These are phyloP conservation scores for Drosophila conformis DNA, from an alignment of 2,888 invertebrate species.

Conservation along the genomic window DNA sequence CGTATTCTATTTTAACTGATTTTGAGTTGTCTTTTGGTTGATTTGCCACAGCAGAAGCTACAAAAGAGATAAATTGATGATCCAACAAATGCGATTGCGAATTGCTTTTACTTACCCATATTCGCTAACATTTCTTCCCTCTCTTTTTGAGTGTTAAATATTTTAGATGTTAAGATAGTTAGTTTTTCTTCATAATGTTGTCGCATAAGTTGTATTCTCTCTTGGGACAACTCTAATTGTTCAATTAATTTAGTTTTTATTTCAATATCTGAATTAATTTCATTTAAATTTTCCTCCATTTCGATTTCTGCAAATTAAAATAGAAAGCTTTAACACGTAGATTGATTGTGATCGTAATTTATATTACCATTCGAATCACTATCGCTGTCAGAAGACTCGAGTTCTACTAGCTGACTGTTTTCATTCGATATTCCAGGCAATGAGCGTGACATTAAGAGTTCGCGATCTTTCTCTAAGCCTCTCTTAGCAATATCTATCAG, in stretches of 20 bases:
- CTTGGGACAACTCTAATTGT: conserved; percentile 95
- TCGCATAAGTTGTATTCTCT: conserved; percentile 92
- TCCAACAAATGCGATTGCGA: background rate
- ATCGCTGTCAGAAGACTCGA: conserved; percentile 87
- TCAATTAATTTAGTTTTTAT: conserved; percentile 97
- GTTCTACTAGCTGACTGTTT: conserved; percentile 87
- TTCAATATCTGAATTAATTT: conserved; percentile 96
- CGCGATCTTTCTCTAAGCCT: conserved; percentile 90
- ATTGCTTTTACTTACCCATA: conserved; percentile 70
- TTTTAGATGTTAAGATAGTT: conserved; percentile 92
- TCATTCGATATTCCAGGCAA: conserved; percentile 86
- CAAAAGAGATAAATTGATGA: conserved; percentile 4
- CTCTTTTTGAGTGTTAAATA: conserved; percentile 95
- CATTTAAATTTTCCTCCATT: conserved; percentile 93
- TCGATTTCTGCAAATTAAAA: conserved; percentile 84
- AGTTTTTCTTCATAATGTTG: conserved; percentile 97
- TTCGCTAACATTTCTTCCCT: conserved; percentile 93
- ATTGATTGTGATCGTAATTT: conserved; percentile 74
- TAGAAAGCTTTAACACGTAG: background rate
- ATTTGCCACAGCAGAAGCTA: conserved; percentile 58
- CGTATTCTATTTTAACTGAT: conserved; percentile 95
- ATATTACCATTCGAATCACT: conserved; percentile 88
- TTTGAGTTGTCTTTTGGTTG: conserved; percentile 88
- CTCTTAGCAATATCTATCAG: conserved; percentile 92
- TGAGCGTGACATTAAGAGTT: conserved; percentile 84